Conservation (phyloP, 1,140 invertebrate species). For the Drosophila novamexicana region DNA sequence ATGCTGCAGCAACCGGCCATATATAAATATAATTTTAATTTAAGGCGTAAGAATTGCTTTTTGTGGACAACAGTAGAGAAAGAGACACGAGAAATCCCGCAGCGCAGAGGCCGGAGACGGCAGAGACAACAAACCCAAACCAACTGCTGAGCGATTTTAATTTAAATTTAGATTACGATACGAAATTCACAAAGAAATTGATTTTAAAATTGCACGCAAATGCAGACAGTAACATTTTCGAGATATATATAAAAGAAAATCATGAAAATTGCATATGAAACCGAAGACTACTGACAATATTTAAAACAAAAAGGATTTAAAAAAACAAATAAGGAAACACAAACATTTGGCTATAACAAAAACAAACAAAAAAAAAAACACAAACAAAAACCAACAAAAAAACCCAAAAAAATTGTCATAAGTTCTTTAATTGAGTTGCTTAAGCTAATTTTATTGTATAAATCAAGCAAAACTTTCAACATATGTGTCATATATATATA, state of each 20-base stretch:
- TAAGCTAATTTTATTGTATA: conserved; percentile 70
- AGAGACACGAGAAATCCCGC: conserved; percentile 16
- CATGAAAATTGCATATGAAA: conserved; percentile 60
- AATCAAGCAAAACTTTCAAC: conserved; percentile 56
- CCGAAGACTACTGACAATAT: conserved; percentile 81
- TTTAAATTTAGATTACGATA: conserved; percentile 76
- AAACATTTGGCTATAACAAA: conserved; percentile 42
- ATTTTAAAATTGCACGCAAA: conserved; percentile 56
- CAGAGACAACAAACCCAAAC: conserved; percentile 8
- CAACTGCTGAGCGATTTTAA: conserved; percentile 64
- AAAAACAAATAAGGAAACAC: conserved; percentile 15
- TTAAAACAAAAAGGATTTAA: conserved; percentile 51
- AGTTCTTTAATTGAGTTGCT: conserved; percentile 61
- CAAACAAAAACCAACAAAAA: neutral
- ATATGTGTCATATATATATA: conserved; percentile 47
- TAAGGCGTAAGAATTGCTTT: conserved; percentile 82
- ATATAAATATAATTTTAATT: conserved; percentile 83
- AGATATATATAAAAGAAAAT: conserved; percentile 20
- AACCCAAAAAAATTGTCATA: neutral
- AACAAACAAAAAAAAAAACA: neutral
- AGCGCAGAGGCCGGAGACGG: conserved; percentile 10
- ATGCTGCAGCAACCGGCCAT: conserved; percentile 43
- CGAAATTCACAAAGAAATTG: conserved; percentile 43
- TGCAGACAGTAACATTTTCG: conserved; percentile 29
- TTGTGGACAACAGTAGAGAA: conserved; percentile 50